A percentile compares a stretch with the other conserved stretches of the same genome.
Conservation (phyloP, 1,140 invertebrate genomes). For the Pissodes strobi region DNA sequence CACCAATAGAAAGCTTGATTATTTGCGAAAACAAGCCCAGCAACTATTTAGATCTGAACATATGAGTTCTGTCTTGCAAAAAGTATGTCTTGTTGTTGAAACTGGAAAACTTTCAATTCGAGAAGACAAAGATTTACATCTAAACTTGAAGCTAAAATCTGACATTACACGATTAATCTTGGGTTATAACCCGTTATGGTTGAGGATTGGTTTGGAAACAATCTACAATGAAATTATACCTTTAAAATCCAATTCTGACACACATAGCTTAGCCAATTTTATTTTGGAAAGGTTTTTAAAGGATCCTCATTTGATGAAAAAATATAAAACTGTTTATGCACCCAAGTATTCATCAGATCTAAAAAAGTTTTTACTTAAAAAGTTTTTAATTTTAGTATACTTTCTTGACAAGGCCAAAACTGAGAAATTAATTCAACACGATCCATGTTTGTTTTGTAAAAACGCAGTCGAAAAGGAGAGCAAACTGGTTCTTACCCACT, state of each 20-base stretch:
- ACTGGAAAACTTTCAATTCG: slow-evolving; percentile 68
- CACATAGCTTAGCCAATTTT: slow-evolving; percentile 77
- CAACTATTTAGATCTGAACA: slow-evolving; percentile 63
- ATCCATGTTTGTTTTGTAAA: slow-evolving; percentile 86
- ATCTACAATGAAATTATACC: slow-evolving; percentile 78
- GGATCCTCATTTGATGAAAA: slow-evolving; percentile 67
- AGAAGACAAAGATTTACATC: slow-evolving; percentile 71
- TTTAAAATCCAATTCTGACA: slow-evolving; percentile 76
- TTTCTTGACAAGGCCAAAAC: slow-evolving; percentile 87
- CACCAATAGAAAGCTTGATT: slow-evolving; percentile 66
- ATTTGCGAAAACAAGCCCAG: slow-evolving; percentile 67
- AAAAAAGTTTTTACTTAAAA: slow-evolving; percentile 83
- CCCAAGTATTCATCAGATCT: slow-evolving; percentile 68
- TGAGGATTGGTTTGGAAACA: slow-evolving; percentile 85
- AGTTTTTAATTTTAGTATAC: slow-evolving; percentile 80
- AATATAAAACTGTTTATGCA: slow-evolving; percentile 64
- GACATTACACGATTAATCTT: slow-evolving; percentile 76
- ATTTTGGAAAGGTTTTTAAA: slow-evolving; percentile 72
- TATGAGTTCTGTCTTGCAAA: slow-evolving; percentile 64
- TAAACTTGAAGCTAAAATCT: slow-evolving; percentile 80
- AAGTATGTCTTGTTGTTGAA: slow-evolving; percentile 66
- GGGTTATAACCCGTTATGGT: slow-evolving; percentile 89
- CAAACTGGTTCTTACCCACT: slow-evolving; percentile 74
- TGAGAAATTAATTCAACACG: slow-evolving; percentile 70
- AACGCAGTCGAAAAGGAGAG: slow-evolving; percentile 81